Evolutionary conservation across 1,140 invertebrate genomes (phyloP).

Genomic region (Zaprionus tsacasi): DNA sequence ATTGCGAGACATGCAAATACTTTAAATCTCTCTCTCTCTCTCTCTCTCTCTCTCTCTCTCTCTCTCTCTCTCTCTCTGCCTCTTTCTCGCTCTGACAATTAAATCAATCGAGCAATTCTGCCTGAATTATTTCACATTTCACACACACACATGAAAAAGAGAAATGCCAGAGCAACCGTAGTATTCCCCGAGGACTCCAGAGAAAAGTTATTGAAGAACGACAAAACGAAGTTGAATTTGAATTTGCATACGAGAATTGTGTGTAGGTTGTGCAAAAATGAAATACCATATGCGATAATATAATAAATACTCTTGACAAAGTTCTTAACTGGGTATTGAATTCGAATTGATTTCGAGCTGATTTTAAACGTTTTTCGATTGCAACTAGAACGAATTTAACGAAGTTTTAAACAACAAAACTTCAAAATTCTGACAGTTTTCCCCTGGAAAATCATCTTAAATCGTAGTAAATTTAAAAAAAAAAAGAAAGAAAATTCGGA

Average conservation of each 20-base stretch:
- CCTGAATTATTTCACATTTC: slow-evolving; percentile 9
- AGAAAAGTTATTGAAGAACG: slow-evolving; percentile 1
- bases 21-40: slow-evolving; percentile 2
- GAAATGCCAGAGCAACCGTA: neutral
- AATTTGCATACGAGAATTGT: slow-evolving; percentile 1
- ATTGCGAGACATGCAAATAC: slow-evolving; percentile 8
- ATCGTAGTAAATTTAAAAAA: neutral
- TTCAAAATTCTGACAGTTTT: too few relatives aligned
- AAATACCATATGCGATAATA: neutral
- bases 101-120: slow-evolving; percentile 16
- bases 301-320: neutral
- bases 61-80: neutral
- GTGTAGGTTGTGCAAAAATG: neutral
- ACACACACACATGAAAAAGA: neutral
- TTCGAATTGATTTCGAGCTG: neutral
- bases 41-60: neutral
- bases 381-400: neutral
- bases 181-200: neutral
- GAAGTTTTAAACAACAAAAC: neutral
- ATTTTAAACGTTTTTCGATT: neutral
- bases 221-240: neutral
- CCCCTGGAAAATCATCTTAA: neutral
- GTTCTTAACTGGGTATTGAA: neutral
- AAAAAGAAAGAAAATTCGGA: neutral
- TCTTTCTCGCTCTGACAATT: neutral